phyloP scores from a whole-genome alignment of 2,797 vertebrate genomes.

The Esox lucius region DNA sequence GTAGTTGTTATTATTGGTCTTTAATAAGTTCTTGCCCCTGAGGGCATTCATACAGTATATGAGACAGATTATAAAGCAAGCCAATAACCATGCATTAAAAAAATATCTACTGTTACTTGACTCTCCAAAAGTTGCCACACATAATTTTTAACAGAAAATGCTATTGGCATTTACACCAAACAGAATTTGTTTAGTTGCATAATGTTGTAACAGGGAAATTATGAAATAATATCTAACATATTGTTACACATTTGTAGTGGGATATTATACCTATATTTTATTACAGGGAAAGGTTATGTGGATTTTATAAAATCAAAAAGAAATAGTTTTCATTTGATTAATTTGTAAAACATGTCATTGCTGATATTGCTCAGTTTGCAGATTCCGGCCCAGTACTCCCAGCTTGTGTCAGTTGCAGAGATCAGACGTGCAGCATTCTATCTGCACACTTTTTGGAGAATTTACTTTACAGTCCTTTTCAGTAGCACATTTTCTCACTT shows the following conservation, averaged over 20 bases:
- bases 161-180: too few species aligned
- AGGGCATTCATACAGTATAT: too few species aligned
- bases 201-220: too few species aligned
- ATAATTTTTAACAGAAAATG: too few species aligned
- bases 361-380: background rate
- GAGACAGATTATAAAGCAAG: too few species aligned
- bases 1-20: too few species aligned
- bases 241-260: background rate
- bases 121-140: too few species aligned
- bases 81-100: too few species aligned
- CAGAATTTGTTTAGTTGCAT: too few species aligned
- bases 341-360: background rate
- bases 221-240: background rate
- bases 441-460: slow-evolving; percentile 26
- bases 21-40: too few species aligned
- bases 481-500: slow-evolving; percentile 43
- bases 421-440: slow-evolving; percentile 32
- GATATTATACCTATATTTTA: background rate
- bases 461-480: slow-evolving; percentile 13
- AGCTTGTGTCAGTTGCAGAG: slow-evolving; percentile 38
- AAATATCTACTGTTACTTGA: too few species aligned
- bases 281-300: background rate
- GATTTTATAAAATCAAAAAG: background rate
- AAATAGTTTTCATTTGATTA: background rate
- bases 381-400: background rate